A percentile compares a stretch with the other conserved stretches of the same genome.
Evolutionary conservation across 2,113 vertebrate genomes (phyloP).

Genomic region (Periophthalmus modestus): DNA sequence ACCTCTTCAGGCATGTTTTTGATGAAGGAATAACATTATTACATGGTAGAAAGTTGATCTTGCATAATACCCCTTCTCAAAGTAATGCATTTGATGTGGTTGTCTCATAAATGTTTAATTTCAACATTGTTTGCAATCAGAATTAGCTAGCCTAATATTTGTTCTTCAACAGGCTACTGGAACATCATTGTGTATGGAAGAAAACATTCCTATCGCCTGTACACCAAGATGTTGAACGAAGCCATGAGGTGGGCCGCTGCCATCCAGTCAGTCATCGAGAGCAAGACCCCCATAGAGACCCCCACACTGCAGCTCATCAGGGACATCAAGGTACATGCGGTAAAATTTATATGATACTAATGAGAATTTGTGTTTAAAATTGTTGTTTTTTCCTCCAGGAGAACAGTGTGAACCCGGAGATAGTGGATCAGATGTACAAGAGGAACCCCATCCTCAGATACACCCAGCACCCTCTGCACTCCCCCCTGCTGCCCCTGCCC

Average conservation of each 20-base stretch:
- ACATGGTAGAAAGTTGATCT: too few relatives aligned
- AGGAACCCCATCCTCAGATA: constrained; percentile 92
- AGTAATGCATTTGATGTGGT: too few relatives aligned
- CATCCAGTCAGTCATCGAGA: constrained; percentile 90
- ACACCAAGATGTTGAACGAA: constrained; percentile 88
- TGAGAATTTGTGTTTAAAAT: not conserved
- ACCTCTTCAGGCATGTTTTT: too few relatives aligned
- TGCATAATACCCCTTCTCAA: too few relatives aligned
- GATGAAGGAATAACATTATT: too few relatives aligned
- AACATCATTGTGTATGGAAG: constrained; percentile 88
- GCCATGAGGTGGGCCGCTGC: constrained; percentile 90
- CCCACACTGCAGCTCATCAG: constrained; percentile 91
- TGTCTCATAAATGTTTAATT: too few relatives aligned
- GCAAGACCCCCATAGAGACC: constrained; percentile 90
- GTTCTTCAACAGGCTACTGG: constrained; percentile 83
- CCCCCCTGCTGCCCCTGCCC: constrained; percentile 85
- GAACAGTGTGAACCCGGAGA: constrained; percentile 86
- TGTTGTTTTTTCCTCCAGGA: constrained; percentile 71
- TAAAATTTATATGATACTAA: not conserved
- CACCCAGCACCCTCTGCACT: constrained; percentile 90
- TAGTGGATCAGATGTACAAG: constrained; percentile 89
- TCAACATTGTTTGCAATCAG: too few relatives aligned
- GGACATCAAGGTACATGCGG: constrained; percentile 85
- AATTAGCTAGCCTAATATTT: not conserved
- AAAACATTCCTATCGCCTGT: constrained; percentile 88